Conservation (phyloP, 2,797 vertebrate species). For the Chaetodon trifasciatus region DNA sequence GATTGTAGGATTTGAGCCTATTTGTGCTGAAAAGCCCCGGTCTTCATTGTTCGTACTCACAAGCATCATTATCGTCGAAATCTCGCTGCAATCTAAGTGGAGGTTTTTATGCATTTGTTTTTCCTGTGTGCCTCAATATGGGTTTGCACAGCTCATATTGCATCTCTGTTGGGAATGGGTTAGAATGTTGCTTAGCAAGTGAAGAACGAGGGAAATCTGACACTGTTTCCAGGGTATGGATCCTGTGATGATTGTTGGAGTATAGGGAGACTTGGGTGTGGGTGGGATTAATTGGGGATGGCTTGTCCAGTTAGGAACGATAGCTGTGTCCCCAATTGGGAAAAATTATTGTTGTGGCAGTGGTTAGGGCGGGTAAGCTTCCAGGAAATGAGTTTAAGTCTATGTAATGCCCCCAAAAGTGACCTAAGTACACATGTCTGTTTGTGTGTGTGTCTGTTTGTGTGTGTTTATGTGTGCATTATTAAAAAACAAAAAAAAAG, state of each 20-base stretch:
- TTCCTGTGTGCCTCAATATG: conserved; percentile 37
- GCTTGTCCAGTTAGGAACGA: too few relatives aligned
- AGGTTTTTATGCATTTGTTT: conserved; percentile 20
- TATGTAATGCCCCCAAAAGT: background rate
- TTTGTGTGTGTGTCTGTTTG: background rate
- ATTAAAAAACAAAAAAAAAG: background rate
- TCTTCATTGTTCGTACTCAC: conserved; percentile 19
- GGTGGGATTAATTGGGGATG: background rate
- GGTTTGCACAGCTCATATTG: conserved; percentile 64
- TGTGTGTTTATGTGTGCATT: background rate
- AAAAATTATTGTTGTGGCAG: too few relatives aligned
- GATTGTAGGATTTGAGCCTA: conserved; percentile 21
- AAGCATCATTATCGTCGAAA: background rate
- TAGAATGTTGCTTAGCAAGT: conserved; percentile 73
- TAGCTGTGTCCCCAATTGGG: too few relatives aligned
- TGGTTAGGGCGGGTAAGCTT: too few relatives aligned
- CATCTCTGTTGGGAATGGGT: conserved; percentile 72
- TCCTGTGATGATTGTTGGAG: conserved; percentile 66
- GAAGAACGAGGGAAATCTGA: conserved; percentile 79
- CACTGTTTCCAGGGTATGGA: conserved; percentile 76
- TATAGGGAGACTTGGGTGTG: conserved; percentile 33
- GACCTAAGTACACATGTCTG: too few relatives aligned
- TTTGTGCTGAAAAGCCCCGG: conserved; percentile 44
- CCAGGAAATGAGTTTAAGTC: too few relatives aligned
- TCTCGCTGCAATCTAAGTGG: conserved; percentile 17